Evolutionary conservation across 1,140 invertebrate species (phyloP), one percentile per base, ranked within the genome.

Genomic region (Rhynchophorus ferrugineus): DNA sequence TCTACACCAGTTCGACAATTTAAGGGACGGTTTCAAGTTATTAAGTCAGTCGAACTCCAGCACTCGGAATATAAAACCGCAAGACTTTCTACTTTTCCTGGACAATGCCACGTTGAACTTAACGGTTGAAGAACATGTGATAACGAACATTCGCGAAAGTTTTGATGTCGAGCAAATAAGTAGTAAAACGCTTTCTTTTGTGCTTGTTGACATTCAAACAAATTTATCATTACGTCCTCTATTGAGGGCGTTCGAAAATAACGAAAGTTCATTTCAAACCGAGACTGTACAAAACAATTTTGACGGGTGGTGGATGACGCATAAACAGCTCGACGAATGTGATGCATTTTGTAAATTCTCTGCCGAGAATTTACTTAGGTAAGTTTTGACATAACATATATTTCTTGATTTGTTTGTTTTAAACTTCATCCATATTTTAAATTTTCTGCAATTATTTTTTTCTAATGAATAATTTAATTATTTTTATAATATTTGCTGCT

Each of bases 281-380:
- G 53, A 42, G 20, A 57, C 55, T 35, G 48, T 61, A 17, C 33
- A 21, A 18, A 55, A 53, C 17, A 67, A 66, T 56, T 56, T 68
- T 35, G 64, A 66, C 5, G 61, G 65, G 49, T 69, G 68, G 68
- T 51, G 48, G n/a, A 17, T 59, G 3, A 66, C 66, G 52, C 66
- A 69, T 52, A 58, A 55, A 46, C 60, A 60, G 20, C 53, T 59
- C 8, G 68, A 68, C 7, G 66, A 68, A 39, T 69, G 68, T 48
- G 68, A 69, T 33, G 47, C 53, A 1, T 44, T 55, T 29, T 55
- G 53, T 41, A 54, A 54, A 18, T 44, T 54, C 33, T 54, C 51
- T 7, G 44, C 44, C 1, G 39, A 48, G 20, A 53, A 46, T 46
- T 46, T 53, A n/a, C 18, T 46, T 24, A 53, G 50, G 50, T 53